Base-by-base conservation (phyloP, 2,113 vertebrate species). In the Podarcis raffonei region DNA sequence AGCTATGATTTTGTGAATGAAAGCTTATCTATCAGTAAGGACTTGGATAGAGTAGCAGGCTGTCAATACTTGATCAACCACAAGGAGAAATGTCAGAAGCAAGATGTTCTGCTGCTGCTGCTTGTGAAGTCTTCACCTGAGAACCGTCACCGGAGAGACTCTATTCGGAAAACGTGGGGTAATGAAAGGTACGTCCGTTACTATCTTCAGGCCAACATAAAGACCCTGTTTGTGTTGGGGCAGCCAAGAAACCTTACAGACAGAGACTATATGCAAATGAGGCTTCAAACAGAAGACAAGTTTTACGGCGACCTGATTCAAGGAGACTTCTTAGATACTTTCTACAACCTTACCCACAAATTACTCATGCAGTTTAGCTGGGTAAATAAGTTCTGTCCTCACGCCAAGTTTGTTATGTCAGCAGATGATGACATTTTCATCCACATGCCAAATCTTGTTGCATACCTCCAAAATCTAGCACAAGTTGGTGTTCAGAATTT, bases 391-490 rank as follows among this genome's bases (percentile, higher is more conserved):
- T 98, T 97, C 96, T 99, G 98, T 94, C 95, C 96, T 23, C 97
- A 98, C 80, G 98, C 99, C 48, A 98, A 72, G 85, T 99, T 99
- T 91, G 87, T 99, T 89, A 99, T 99, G 98, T 98, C 98, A 66
- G 98, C 98, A 0, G 98, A 99, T n/a, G 98, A 99, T 3, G 98
- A 99, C 90, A 96, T 99, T 89, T 99, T 99, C 89, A 95, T 99
- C 83, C 99, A 99, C 90, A 97, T 97, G 96, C 98, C 98, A 89
- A 99, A 99, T 89, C 96, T 99, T 35, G 95, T 99, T 53, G 96
- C 89, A 62, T 98, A 98, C 95, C 96, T 99, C 85, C 97, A 95
- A 93, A 93, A 93, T 30, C 92, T 98, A 69, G 93, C 94, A 87
- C 90, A 90, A 39, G 95, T 96, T 20, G 96, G 97, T 2, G 96